Evolutionary conservation across 2,888 invertebrate species (phyloP).

Genomic region (Tortrix viridana): DNA sequence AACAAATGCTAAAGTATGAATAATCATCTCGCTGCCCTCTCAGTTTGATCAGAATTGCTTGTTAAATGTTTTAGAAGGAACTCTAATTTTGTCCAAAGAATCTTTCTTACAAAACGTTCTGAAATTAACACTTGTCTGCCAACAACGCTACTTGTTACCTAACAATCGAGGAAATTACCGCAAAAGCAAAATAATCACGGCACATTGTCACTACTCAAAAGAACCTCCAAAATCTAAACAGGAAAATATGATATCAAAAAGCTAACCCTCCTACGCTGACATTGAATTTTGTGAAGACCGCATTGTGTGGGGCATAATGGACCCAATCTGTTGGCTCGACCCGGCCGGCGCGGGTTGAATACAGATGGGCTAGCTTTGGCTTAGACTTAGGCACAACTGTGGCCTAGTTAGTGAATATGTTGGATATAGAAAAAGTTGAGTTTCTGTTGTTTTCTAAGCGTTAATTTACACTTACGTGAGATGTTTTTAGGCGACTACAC

Average conservation of each 20-base stretch:
- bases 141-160: no score
- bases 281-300: conserved; percentile 25
- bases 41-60: no score
- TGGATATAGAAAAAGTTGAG: background rate
- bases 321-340: conserved; percentile 25
- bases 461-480: no score
- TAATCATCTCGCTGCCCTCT: no score
- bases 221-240: conserved; percentile 21
- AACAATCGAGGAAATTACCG: background rate
- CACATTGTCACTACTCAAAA: conserved; percentile 6
- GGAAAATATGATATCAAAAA: conserved; percentile 28
- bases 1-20: no score
- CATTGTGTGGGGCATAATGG: conserved; percentile 15
- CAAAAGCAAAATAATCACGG: background rate
- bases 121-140: no score
- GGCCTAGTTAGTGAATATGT: background rate
- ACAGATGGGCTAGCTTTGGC: conserved; percentile 11
- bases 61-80: no score
- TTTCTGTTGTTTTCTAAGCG: no score
- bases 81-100: no score
- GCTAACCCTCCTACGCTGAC: conserved; percentile 11
- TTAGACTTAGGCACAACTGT: conserved; percentile 8
- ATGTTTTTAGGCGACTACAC: no score
- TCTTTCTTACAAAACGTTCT: no score
- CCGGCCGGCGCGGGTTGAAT: conserved; percentile 7